Base-by-base conservation (phyloP, 1,140 invertebrate genomes). In the Harpegnathos saltator region DNA sequence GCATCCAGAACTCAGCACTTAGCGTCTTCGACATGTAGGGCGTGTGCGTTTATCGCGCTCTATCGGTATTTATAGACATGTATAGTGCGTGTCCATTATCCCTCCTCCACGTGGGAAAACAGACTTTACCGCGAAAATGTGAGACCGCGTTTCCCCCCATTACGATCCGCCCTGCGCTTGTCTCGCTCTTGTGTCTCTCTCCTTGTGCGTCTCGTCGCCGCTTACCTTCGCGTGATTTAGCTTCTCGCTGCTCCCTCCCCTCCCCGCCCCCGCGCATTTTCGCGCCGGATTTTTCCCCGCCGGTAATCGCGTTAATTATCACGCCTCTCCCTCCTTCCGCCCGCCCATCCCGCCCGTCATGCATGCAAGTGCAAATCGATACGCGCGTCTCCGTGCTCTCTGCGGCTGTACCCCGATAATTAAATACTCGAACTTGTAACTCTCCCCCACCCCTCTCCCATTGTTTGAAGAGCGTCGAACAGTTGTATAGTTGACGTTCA, bases 61-160 rank as follows among this genome's bases (percentile, higher is more conserved):
- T 63, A 77, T 77, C 48, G 44, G 50, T 77, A 77, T 77, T 77
- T 77, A 77, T 77, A 77, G 73, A 65, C 73, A 22, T 17, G 19
- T 33, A n/a, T n/a, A 63, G 26, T 62, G 33, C 48, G 14, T 75
- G 63, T 75, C 24, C 50, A 75, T 75, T 63, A 77, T n/a, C 22
- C n/a, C 38, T 44, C 26, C 54, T 52, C 48, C 54, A n/a, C 52
- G 19, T 54, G 14, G 61, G 9, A 63, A n/a, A n/a, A 75, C 44
- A 15, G 65, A 75, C n/a, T 65, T 65, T 77, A 33, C 48, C 24
- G 54, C 38, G 26, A 65, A 77, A 54, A 54, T 24, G 3, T 12
- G 50, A 48, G 9, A 15, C 17, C 26, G 71, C 44, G 17, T 17
- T 33, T 63, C 12, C 4, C 24, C 17, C 17, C 33, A 29, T 74